Evolutionary conservation across 2,888 invertebrate species (phyloP), one percentile per base, ranked within the genome.

Genomic region (Adela reaumurella): DNA sequence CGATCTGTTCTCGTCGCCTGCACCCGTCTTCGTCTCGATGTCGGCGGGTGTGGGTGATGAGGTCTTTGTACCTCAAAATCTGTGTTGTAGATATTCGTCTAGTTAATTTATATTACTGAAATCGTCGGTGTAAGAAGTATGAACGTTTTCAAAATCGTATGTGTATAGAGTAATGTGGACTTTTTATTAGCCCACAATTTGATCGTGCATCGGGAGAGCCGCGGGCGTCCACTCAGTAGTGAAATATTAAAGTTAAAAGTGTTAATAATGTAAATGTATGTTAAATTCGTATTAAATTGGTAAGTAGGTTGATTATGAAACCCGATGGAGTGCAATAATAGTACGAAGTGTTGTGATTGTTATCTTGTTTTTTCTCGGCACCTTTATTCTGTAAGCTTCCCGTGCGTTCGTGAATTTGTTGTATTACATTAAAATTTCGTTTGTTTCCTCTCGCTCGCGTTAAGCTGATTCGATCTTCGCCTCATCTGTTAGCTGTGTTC

Each of bases 211-310:
- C 35, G 35, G 35, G 14, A 35, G 35, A 35, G 4, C 35, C 35
- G 35, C n/a, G 35, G n/a, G 63, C 64, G 70, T 70, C 71, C 70
- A 65, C 63, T 58, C 66, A 62, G 55, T 59, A 78, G 76, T 72
- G 70, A 72, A 77, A 77, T 74, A 74, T 72, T 72, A 67, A 45
- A 51, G 67, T 68, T 62, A 63, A 67, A 71, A 65, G 74, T 72
- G 74, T 74, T 76, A 70, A 76, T 74, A 76, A 71, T 76, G 74
- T 73, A 76, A 74, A 77, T 76, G 72, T 76, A 72, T 74, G 72
- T 70, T 19, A 46, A 28, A 44, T 46, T 70, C 72, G 68, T 68
- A 62, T 17, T 65, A 46, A 59, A 68, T 70, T 67, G 72, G 68
- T 73, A 70, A 70, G 43, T 17, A 19, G 18, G 43, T 70, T 73